Percentiles rank a stretch among this genome's conserved stretches.
Evolutionary conservation across 2,888 invertebrate genomes (phyloP).

Genomic region (Leptinotarsa tumamoca): DNA sequence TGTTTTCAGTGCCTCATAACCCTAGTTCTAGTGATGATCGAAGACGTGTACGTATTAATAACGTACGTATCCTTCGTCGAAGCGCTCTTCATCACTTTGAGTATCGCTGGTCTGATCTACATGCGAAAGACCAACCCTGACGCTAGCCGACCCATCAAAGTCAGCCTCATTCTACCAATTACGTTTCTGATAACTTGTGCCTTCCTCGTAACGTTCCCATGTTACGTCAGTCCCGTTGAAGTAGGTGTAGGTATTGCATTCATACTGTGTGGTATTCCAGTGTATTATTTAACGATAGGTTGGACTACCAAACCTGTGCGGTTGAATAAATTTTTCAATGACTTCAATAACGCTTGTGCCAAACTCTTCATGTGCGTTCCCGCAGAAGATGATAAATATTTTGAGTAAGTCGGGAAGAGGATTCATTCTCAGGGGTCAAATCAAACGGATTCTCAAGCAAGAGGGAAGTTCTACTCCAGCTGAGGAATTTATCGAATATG

Average conservation of each 20-base stretch:
- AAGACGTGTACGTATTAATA: conserved; percentile 88
- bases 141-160: conserved; percentile 86
- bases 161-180: conserved; percentile 75
- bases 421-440: not conserved
- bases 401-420: conserved; percentile 23
- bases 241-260: conserved; percentile 84
- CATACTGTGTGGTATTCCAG: conserved; percentile 84
- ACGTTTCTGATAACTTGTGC: conserved; percentile 81
- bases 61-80: conserved; percentile 94
- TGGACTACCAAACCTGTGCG: conserved; percentile 79
- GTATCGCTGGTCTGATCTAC: conserved; percentile 87
- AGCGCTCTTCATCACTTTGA: conserved; percentile 90
- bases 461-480: not conserved
- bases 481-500: not conserved
- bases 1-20: conserved; percentile 85
- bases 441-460: not conserved
- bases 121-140: conserved; percentile 84
- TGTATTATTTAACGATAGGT: conserved; percentile 80
- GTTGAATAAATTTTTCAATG: conserved; percentile 75
- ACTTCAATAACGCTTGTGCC: conserved; percentile 80
- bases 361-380: conserved; percentile 86
- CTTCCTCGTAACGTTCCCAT: conserved; percentile 84
- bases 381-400: conserved; percentile 64
- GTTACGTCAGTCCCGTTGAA: conserved; percentile 83
- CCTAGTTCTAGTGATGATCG: conserved; percentile 80